phyloP scores from a whole-genome alignment of 2,113 vertebrate genomes.

The Paramormyrops kingsleyae region DNA sequence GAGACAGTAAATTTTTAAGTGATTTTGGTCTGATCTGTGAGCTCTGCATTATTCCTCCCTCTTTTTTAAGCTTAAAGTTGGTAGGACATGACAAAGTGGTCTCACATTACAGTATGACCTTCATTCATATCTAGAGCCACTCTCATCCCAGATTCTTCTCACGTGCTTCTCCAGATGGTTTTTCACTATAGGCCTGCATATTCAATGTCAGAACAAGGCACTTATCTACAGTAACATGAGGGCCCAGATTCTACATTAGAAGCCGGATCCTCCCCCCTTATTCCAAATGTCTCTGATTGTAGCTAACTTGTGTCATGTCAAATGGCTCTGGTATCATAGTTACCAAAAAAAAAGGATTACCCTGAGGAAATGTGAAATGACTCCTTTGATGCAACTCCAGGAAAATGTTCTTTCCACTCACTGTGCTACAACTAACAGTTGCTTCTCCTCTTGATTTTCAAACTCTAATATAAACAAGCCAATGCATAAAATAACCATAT shows the following conservation, averaged over 20 bases:
- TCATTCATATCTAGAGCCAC: not conserved
- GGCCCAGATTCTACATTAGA: not conserved
- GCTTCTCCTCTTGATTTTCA: not conserved
- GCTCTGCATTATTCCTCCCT: not conserved
- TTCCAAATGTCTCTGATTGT: not conserved
- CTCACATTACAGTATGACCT: not conserved
- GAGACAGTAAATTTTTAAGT: not conserved
- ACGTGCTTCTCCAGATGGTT: conserved; percentile 1
- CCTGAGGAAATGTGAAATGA: not conserved
- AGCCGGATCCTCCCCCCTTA: not conserved
- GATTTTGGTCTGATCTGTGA: not conserved
- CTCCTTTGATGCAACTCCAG: not conserved
- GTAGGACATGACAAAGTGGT: not conserved
- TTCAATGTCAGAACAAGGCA: not conserved
- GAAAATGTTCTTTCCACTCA: not conserved
- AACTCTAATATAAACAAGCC: not conserved
- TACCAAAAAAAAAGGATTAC: not conserved
- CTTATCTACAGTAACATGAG: not conserved
- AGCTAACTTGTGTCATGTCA: not conserved
- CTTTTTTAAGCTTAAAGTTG: not conserved
- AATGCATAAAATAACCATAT: not conserved
- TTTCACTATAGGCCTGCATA: not conserved
- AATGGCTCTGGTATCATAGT: not conserved
- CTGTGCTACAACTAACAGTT: not conserved
- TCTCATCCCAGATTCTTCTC: not conserved